phyloP scores from a whole-genome alignment of 2,888 invertebrate genomes.

The Elegia similella region DNA sequence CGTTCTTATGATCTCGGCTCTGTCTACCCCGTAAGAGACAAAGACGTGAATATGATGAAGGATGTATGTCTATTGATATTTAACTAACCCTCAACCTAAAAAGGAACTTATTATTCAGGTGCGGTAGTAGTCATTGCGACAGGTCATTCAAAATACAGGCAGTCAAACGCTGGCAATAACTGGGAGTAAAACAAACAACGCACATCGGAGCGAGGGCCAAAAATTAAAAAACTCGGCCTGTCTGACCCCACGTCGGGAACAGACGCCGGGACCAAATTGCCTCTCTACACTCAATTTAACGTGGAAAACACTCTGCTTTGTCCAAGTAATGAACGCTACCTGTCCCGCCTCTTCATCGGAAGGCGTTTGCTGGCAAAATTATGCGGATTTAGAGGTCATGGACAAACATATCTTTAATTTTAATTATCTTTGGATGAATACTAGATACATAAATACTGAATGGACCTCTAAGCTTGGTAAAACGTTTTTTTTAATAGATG shows the following conservation, averaged over 20 bases:
- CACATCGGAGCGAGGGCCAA: slow-evolving; percentile 50
- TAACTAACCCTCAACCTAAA: too few relatives aligned
- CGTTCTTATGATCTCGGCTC: too few relatives aligned
- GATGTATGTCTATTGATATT: too few relatives aligned
- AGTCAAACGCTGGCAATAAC: slow-evolving; percentile 30
- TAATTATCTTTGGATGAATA: too few relatives aligned
- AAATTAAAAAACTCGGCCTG: slow-evolving; percentile 69
- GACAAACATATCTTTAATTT: too few relatives aligned
- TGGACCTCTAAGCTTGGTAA: too few relatives aligned
- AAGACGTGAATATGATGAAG: too few relatives aligned
- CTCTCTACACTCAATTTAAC: slow-evolving; percentile 76
- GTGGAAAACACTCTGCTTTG: slow-evolving; percentile 75
- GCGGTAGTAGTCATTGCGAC: slow-evolving; percentile 28
- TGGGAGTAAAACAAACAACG: slow-evolving; percentile 46
- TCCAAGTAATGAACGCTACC: slow-evolving; percentile 67
- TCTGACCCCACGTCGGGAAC: slow-evolving; percentile 64
- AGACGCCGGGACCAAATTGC: slow-evolving; percentile 69
- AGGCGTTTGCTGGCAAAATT: neutral
- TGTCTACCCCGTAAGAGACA: too few relatives aligned
- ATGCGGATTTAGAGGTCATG: neutral
- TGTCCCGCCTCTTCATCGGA: slow-evolving; percentile 46
- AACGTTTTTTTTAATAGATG: too few relatives aligned
- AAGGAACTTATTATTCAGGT: too few relatives aligned
- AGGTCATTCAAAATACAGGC: slow-evolving; percentile 38
- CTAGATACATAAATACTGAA: too few relatives aligned